phyloP scores from a whole-genome alignment of 2,888 invertebrate species.

The Pantelozetes paolii region DNA sequence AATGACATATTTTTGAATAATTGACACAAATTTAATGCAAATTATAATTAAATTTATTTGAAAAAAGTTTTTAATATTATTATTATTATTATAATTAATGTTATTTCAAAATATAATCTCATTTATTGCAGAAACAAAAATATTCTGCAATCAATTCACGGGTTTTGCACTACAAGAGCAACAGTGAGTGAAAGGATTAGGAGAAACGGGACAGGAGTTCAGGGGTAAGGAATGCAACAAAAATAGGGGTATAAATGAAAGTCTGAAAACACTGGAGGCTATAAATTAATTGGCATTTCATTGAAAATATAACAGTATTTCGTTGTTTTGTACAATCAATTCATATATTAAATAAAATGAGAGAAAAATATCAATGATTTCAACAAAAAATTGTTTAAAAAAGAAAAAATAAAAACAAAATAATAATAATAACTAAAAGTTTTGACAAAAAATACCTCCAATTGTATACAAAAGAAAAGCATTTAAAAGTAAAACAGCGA shows the following conservation, averaged over 20 bases:
- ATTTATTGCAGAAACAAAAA: conserved; percentile 21
- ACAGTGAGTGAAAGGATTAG: neutral
- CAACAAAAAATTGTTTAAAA: neutral
- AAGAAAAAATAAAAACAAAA: conserved; percentile 1
- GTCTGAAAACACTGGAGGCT: conserved; percentile 29
- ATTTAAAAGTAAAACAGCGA: neutral
- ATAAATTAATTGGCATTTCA: neutral
- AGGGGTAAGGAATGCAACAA: neutral
- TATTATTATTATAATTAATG: neutral
- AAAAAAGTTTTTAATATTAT: neutral
- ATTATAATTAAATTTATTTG: conserved; percentile 21
- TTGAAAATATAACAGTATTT: neutral
- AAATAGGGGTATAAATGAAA: neutral
- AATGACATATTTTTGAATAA: too few relatives aligned
- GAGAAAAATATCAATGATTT: neutral
- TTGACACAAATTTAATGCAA: conserved; percentile 23
- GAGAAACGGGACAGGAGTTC: neutral
- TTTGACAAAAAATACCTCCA: neutral
- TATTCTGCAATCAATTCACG: conserved; percentile 24
- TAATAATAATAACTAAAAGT: neutral
- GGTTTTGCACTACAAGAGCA: neutral
- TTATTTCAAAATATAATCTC: conserved; percentile 17
- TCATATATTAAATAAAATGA: conserved; percentile 21
- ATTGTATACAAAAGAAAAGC: neutral
- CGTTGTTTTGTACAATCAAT: conserved; percentile 16